These are phyloP conservation scores for Diplodus sargus DNA, from an alignment of 2,797 vertebrate genomes.

Conservation along the genomic window DNA sequence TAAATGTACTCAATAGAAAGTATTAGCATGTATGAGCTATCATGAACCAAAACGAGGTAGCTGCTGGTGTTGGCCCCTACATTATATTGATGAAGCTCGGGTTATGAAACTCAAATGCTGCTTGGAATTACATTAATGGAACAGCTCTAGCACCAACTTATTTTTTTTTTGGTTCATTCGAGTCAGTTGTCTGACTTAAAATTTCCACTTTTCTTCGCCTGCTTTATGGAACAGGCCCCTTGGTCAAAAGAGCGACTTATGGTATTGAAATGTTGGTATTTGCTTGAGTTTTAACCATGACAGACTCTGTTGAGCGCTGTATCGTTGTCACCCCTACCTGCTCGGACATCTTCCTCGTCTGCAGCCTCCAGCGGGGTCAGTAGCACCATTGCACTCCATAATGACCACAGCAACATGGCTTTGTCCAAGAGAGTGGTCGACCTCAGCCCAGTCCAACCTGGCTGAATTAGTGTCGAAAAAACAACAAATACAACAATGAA, in stretches of 20 bases:
- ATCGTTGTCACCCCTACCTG: slow-evolving; percentile 68
- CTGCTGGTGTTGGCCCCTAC: no score
- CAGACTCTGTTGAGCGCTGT: background rate
- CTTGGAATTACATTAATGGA: background rate
- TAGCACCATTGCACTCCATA: slow-evolving; percentile 62
- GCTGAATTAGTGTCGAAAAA: background rate
- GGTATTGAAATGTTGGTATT: background rate
- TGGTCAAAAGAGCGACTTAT: no score
- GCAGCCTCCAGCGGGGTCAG: slow-evolving; percentile 59
- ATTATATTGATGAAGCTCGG: no score
- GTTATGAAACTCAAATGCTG: no score
- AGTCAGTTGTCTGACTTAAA: background rate
- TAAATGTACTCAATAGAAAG: no score
- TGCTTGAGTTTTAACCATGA: background rate
- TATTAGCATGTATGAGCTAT: no score
- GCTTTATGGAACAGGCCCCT: background rate
- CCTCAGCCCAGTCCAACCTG: slow-evolving; percentile 21
- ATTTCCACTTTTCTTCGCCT: background rate
- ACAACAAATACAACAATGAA: background rate
- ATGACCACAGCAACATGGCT: slow-evolving; percentile 74
- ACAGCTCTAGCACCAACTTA: background rate
- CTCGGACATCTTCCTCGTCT: slow-evolving; percentile 77
- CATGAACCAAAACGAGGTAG: no score
- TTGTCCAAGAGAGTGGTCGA: slow-evolving; percentile 17
- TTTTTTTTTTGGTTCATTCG: background rate